Evolutionary conservation across 2,113 vertebrate genomes (phyloP).

Genomic region (Embiotoca jacksoni): DNA sequence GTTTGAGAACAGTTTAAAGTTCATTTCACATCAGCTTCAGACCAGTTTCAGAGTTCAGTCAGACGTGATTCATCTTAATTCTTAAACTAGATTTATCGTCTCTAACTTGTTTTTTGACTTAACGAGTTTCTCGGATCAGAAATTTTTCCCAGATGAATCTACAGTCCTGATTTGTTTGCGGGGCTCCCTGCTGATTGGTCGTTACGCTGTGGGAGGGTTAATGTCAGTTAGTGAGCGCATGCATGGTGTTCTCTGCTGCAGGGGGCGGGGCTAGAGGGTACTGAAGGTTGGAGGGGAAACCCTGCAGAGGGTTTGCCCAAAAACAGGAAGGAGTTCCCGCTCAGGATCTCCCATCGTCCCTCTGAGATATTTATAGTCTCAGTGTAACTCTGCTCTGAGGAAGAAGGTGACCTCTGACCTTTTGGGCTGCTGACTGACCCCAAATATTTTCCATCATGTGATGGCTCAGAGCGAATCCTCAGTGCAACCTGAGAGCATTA

Average conservation of each 20-base stretch:
- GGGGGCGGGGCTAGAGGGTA: slow-evolving; percentile 6
- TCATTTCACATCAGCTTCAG: background rate
- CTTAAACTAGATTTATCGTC: no score
- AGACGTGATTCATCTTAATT: slow-evolving; percentile 32
- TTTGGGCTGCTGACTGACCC: slow-evolving; percentile 18
- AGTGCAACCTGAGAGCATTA: no score
- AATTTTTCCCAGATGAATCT: no score
- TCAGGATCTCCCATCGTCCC: slow-evolving; percentile 50
- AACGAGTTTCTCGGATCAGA: no score
- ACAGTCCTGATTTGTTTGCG: no score
- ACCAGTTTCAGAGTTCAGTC: background rate
- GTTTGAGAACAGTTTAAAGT: background rate
- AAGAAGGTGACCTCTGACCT: slow-evolving; percentile 50
- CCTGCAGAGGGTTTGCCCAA: slow-evolving; percentile 64
- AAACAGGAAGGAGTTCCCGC: slow-evolving; percentile 74
- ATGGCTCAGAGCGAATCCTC: no score
- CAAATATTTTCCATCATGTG: no score
- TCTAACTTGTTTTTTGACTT: no score
- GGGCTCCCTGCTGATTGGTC: background rate
- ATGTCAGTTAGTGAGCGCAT: background rate
- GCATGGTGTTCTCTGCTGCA: slow-evolving; percentile 14
- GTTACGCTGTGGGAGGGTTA: background rate
- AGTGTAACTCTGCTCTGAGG: slow-evolving; percentile 12
- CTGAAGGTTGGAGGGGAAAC: slow-evolving; percentile 49
- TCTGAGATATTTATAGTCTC: slow-evolving; percentile 55